These are phyloP conservation scores for Malurus elegans DNA, from an alignment of 2,113 vertebrate species.

Conservation along the genomic window DNA sequence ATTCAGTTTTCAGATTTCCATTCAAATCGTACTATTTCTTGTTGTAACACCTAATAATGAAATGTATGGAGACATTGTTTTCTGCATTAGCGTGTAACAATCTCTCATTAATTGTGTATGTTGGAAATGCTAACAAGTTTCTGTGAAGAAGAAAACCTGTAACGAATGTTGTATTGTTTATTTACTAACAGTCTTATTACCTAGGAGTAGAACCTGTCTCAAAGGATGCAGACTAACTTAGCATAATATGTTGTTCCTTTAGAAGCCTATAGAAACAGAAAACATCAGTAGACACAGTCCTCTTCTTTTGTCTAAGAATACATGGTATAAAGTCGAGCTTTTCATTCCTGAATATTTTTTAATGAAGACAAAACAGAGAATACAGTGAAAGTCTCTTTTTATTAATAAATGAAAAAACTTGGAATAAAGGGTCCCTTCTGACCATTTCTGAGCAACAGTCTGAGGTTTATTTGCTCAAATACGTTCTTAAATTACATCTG, in stretches of 20 bases:
- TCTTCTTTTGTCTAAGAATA: neutral
- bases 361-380: neutral
- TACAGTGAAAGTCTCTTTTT: slow-evolving; percentile 3
- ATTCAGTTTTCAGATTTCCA: neutral
- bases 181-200: neutral
- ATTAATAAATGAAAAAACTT: neutral
- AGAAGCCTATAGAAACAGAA: neutral
- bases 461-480: slow-evolving; percentile 38
- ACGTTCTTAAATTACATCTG: slow-evolving; percentile 43
- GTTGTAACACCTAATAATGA: neutral
- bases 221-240: neutral
- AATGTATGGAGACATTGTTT: neutral
- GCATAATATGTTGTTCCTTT: neutral
- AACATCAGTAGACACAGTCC: neutral
- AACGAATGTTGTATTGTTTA: neutral
- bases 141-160: neutral
- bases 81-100: neutral
- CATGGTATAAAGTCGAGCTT: neutral
- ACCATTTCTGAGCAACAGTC: slow-evolving; percentile 6
- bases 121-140: neutral
- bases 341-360: slow-evolving; percentile 2
- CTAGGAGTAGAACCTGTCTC: neutral
- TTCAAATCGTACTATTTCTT: neutral
- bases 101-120: neutral
- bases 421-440: slow-evolving; percentile 28